These are phyloP conservation scores for Monodelphis domestica DNA, from an alignment of 2,797 vertebrate genomes.

Conservation along the genomic window DNA sequence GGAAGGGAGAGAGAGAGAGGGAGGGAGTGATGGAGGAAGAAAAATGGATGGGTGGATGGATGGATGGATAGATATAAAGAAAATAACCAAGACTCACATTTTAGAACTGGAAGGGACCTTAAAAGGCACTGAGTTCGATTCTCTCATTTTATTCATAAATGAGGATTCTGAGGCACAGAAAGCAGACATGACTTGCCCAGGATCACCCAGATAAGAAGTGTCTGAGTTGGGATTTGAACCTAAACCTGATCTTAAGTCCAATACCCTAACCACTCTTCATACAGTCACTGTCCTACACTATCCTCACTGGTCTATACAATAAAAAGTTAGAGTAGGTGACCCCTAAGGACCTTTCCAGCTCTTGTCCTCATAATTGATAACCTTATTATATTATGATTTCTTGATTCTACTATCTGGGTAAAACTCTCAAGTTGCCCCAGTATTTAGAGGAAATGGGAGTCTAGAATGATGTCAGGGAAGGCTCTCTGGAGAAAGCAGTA, in stretches of 20 bases:
- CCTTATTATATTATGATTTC: background rate
- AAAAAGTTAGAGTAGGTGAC: background rate
- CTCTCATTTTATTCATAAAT: background rate
- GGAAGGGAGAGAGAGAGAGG: no score
- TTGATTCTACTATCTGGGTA: background rate
- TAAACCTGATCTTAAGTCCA: background rate
- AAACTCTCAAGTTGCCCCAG: background rate
- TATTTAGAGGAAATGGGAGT: background rate
- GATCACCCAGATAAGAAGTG: background rate
- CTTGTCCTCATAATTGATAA: background rate
- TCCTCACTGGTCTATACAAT: background rate
- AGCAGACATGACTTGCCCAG: background rate
- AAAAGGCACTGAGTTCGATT: background rate
- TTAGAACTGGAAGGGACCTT: background rate
- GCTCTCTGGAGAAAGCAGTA: background rate
- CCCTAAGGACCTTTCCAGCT: background rate
- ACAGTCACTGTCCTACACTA: no score
- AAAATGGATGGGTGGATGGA: no score
- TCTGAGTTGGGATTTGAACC: background rate
- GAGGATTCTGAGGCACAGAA: background rate
- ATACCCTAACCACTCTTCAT: background rate
- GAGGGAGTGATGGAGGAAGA: no score
- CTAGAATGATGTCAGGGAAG: background rate
- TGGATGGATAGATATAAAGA: no score
- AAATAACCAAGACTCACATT: background rate